phyloP scores from a whole-genome alignment of 1,140 invertebrate genomes.

The Tetraneura akinire region DNA sequence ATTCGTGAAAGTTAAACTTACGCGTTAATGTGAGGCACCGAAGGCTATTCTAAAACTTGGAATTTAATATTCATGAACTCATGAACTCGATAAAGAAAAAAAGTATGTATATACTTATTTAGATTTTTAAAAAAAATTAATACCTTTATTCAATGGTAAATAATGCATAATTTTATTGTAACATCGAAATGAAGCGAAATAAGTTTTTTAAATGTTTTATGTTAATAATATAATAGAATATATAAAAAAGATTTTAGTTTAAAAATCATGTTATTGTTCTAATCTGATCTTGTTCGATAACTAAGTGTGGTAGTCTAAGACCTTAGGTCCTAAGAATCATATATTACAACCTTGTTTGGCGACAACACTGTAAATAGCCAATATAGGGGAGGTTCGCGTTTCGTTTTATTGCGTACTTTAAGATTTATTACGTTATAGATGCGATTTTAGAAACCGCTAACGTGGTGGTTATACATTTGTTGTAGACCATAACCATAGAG shows the following conservation, averaged over 20 bases:
- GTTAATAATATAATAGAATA: neutral
- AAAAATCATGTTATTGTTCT: neutral
- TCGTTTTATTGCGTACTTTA: slow-evolving; percentile 35
- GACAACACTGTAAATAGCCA: neutral
- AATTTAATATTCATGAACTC: slow-evolving; percentile 47
- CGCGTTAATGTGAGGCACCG: slow-evolving; percentile 25
- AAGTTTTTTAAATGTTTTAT: slow-evolving; percentile 19
- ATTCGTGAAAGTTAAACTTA: slow-evolving; percentile 28
- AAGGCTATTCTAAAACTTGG: neutral
- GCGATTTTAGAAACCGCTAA: slow-evolving; percentile 27
- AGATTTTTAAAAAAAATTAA: slow-evolving; percentile 31
- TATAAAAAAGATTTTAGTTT: neutral
- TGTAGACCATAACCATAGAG: neutral
- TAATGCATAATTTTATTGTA: slow-evolving; percentile 5
- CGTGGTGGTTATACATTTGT: neutral
- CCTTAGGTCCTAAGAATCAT: slow-evolving; percentile 7
- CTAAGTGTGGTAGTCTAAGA: neutral
- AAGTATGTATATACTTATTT: neutral
- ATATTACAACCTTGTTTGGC: slow-evolving; percentile 28
- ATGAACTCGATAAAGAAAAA: slow-evolving; percentile 2
- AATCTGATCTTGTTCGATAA: slow-evolving; percentile 8
- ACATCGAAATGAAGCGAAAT: neutral
- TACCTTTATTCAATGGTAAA: slow-evolving; percentile 12
- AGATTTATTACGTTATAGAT: slow-evolving; percentile 31
- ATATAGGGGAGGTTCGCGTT: slow-evolving; percentile 11